These are phyloP conservation scores for Creontiades dilutus DNA, from an alignment of 2,888 invertebrate genomes.

Conservation along the genomic window DNA sequence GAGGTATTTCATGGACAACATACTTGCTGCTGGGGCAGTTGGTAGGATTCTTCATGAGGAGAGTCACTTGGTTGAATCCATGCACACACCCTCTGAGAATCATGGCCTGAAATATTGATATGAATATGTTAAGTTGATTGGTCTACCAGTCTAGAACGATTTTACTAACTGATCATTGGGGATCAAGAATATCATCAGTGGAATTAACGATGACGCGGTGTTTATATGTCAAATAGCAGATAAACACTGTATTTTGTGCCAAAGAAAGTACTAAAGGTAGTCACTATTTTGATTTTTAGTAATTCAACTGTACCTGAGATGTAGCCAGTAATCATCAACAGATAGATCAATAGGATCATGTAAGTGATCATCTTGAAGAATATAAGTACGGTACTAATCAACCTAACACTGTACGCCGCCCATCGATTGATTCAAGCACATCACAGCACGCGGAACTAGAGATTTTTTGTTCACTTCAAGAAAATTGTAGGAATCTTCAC, in stretches of 20 bases:
- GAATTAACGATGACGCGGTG: background rate
- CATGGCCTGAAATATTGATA: slow-evolving; percentile 50
- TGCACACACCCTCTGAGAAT: slow-evolving; percentile 59
- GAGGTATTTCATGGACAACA: background rate
- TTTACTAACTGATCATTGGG: background rate
- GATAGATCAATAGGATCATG: background rate
- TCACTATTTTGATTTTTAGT: too few relatives aligned
- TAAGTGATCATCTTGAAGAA: background rate
- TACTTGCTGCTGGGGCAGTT: slow-evolving; percentile 37
- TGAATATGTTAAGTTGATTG: background rate
- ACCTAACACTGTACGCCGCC: background rate
- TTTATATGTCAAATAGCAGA: background rate
- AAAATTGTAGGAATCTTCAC: background rate
- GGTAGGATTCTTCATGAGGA: slow-evolving; percentile 29
- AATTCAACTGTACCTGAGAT: background rate
- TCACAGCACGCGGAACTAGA: background rate
- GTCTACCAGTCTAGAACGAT: background rate
- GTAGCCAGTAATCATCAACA: background rate
- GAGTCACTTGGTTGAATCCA: slow-evolving; percentile 1
- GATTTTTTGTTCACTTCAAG: background rate
- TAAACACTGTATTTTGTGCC: too few relatives aligned
- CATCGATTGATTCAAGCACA: background rate
- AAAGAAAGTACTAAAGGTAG: too few relatives aligned
- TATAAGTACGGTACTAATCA: background rate
- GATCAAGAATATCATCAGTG: background rate